Evolutionary conservation across 2,797 vertebrate genomes (phyloP).

Genomic region (Hapalemur alaotrensis): DNA sequence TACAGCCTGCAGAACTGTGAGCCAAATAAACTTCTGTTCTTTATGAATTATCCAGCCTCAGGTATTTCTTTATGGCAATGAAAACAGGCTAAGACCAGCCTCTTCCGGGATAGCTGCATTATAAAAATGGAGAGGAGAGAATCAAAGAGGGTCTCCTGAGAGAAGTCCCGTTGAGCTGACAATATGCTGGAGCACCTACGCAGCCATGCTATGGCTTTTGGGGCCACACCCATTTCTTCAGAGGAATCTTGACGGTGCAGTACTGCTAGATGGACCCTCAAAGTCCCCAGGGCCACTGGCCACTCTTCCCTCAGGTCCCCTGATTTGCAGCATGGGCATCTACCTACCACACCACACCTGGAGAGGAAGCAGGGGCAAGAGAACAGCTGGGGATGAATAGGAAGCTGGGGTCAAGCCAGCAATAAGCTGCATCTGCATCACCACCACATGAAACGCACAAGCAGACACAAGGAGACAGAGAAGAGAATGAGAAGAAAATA

Average conservation of each 20-base stretch:
- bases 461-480: neutral
- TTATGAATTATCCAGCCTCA: neutral
- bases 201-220: neutral
- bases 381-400: accelerated
- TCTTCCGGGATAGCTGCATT: neutral
- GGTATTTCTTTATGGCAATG: neutral
- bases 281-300: neutral
- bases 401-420: neutral
- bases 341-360: too few relatives aligned
- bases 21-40: neutral
- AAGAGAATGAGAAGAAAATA: neutral
- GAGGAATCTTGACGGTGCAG: neutral
- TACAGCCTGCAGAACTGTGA: neutral
- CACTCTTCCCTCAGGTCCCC: neutral
- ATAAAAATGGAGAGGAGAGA: neutral
- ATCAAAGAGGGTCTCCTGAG: neutral
- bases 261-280: neutral
- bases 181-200: neutral
- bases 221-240: neutral
- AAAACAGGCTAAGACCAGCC: neutral
- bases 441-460: neutral
- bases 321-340: neutral
- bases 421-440: neutral
- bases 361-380: neutral
- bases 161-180: neutral